These are phyloP conservation scores for Struthio camelus DNA, from an alignment of 2,113 vertebrate genomes.

Conservation along the genomic window DNA sequence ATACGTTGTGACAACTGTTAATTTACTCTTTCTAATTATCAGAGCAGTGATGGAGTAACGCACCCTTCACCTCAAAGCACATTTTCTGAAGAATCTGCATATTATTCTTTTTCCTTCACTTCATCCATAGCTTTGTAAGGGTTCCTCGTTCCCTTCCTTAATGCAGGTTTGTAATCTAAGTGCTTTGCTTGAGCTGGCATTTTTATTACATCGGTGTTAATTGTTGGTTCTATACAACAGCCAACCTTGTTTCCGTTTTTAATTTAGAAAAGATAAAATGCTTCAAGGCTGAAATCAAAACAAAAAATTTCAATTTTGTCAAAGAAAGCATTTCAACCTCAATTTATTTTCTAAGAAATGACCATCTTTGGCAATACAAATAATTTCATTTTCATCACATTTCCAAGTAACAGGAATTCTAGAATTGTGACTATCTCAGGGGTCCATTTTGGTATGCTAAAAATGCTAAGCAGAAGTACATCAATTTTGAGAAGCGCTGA, in stretches of 20 bases:
- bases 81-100: slow-evolving; percentile 36
- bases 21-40: slow-evolving; percentile 64
- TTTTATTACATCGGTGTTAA: neutral
- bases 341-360: neutral
- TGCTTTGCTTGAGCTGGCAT: neutral
- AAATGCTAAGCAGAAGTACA: neutral
- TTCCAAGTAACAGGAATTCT: neutral
- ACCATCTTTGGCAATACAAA: neutral
- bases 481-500: neutral
- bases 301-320: neutral
- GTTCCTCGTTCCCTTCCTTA: slow-evolving; percentile 48
- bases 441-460: neutral
- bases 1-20: slow-evolving; percentile 59
- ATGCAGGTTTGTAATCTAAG: slow-evolving; percentile 45
- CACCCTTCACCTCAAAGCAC: neutral
- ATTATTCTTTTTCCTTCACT: neutral
- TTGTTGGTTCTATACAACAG: neutral
- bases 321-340: neutral
- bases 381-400: neutral
- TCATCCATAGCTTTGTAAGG: neutral
- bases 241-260: neutral
- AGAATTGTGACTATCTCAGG: neutral
- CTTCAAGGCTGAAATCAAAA: neutral
- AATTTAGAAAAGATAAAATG: neutral
- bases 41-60: slow-evolving; percentile 23